Evolutionary conservation across 2,797 vertebrate genomes (phyloP), one percentile per base, ranked within the genome.

Genomic region (Amazona finschi): DNA sequence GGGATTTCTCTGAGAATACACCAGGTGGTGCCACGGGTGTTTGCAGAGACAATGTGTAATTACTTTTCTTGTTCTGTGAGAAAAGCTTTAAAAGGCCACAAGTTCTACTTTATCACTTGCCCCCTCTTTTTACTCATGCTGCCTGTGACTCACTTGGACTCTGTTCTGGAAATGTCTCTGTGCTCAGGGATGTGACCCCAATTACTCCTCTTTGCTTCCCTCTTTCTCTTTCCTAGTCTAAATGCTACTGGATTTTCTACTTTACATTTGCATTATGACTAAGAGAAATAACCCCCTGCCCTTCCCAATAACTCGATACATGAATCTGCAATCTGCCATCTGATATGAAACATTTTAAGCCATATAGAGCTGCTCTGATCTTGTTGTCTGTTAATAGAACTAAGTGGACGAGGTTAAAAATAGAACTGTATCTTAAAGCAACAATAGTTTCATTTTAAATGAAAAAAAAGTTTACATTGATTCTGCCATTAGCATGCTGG

Each of bases 121-220:
- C 69, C 73, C 31, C 60, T 62, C 91, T 75, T 91, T 76, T 95
- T 75, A 77, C 57, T 94, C 87, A 44, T 19, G 75, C 91, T 93
- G 74, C 75, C 78, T 62, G 62, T 28, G 36, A 88, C 75, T 94
- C 88, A 50, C 84, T 90, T 95, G 67, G 74, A 81, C 4, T 28
- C 72, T 92, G 70, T 86, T 93, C 94, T 96, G 95, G 90, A 97
- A 95, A 95, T 72, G 78, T 80, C 78, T 94, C 85, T 52, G 64
- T 77, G 87, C 73, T 90, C 87, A 67, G 93, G 89, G 87, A 89
- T 87, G 53, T 95, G 95, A 97, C 95, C 96, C 85, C 90, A 96
- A 95, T 97, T 96, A 97, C 67, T 89, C 69, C 36, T 90, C 15
- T 53, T 80, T 60, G 66, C 27, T 73, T 81, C 86, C 39, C n/a